Evolutionary conservation across 2,797 vertebrate species (phyloP), one percentile per base, ranked within the genome.

Genomic region (Chelon labrosus): DNA sequence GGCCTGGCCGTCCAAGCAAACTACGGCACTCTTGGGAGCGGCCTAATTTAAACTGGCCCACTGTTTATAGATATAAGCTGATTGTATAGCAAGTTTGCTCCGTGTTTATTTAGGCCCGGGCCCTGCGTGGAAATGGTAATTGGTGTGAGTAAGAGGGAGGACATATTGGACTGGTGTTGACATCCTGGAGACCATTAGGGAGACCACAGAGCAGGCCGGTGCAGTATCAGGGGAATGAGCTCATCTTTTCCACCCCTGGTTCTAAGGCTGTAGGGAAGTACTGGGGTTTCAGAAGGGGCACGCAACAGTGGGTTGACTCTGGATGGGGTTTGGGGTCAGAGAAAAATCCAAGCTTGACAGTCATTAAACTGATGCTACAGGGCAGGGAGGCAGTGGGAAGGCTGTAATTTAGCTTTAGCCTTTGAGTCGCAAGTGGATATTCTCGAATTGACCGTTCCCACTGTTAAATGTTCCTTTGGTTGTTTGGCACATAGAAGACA

Each of bases 1-100:
- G 55, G 84, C 67, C 68, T 54, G 65, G 75, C 75, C 69, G 74
- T 85, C 85, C 75, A 73, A 79, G 80, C 65, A 68, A 72, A 82
- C 79, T 60, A 53, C 38, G 9, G 66, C 19, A 14, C 88, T 87
- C 85, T 56, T 16, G 82, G 84, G 87, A 90, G 56, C 9, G 65
- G 70, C 68, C 81, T 81, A 58, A 88, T 91, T 92, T 89, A 86
- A 87, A 80, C 84, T 27, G 64, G 35, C 52, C 71, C 57, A n/a
- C 79, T 89, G 87, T 92, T 92, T 92, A 87, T 88, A 92, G 83
- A 91, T 90, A 65, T 71, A 83, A 79, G 75, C 69, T 89, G 88
- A 91, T 92, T 87, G 83, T 87, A 86, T 82, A 89, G 87, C 75
- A 39, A 80, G 81, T 89, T 69, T 85, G 71, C 65, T 46, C 59